Conservation (phyloP, 2,113 vertebrate species). For the Nothoprocta perdicaria region DNA sequence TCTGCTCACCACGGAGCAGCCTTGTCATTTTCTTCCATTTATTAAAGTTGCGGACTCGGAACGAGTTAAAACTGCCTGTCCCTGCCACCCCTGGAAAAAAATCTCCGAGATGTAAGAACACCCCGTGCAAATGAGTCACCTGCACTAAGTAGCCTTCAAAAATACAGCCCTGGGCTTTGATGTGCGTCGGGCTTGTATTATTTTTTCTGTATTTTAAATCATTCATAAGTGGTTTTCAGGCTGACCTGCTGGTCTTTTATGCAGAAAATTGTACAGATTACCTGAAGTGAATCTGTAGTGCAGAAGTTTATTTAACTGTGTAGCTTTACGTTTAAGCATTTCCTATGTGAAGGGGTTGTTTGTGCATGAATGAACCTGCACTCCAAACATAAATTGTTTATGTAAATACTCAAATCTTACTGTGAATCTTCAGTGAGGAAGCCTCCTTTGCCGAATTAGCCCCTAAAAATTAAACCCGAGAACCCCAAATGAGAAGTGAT, state of each 20-base stretch:
- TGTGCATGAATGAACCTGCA: constrained; percentile 66
- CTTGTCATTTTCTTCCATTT: constrained; percentile 20
- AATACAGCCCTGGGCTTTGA: constrained; percentile 44
- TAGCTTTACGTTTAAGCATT: constrained; percentile 55
- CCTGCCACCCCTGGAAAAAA: background rate
- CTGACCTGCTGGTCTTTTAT: constrained; percentile 61
- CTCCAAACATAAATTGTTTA: constrained; percentile 74
- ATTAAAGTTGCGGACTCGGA: constrained; percentile 3
- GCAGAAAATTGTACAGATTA: constrained; percentile 72
- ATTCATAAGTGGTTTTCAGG: constrained; percentile 54
- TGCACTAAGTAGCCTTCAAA: constrained; percentile 17
- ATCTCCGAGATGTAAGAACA: background rate
- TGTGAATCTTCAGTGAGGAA: constrained; percentile 61
- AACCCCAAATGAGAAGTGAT: constrained; percentile 71
- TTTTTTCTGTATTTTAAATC: constrained; percentile 58
- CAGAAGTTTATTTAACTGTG: constrained; percentile 65
- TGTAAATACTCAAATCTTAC: constrained; percentile 72
- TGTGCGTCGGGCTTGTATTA: constrained; percentile 25
- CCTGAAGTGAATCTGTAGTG: constrained; percentile 67
- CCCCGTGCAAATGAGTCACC: background rate
- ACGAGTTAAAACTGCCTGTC: constrained; percentile 45
- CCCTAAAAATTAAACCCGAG: background rate
- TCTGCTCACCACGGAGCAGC: constrained; percentile 32
- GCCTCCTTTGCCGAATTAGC: constrained; percentile 62
- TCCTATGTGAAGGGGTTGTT: constrained; percentile 67